Evolutionary conservation across 2,113 vertebrate species (phyloP).

Genomic region (Cyprinodon variegatus): DNA sequence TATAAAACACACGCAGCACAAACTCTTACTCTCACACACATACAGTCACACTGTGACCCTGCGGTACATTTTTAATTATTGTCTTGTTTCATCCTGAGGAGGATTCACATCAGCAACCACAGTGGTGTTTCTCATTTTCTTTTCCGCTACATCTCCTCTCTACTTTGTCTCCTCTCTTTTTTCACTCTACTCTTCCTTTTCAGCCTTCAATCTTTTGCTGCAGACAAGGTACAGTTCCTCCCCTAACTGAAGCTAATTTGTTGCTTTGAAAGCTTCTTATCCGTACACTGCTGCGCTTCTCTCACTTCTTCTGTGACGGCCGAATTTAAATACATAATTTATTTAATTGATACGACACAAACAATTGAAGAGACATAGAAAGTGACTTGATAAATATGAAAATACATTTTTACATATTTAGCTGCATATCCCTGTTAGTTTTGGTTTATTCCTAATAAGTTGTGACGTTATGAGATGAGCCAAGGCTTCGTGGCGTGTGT

Average conservation of each 20-base stretch:
- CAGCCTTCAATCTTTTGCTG: neutral
- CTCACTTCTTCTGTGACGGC: conserved; percentile 14
- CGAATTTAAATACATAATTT: neutral
- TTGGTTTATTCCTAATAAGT: no score
- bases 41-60: conserved; percentile 49
- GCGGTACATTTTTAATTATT: conserved; percentile 74
- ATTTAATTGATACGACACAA: no score
- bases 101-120: conserved; percentile 54
- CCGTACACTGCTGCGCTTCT: neutral
- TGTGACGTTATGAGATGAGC: no score
- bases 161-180: neutral
- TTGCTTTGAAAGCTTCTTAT: neutral
- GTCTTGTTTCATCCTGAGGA: conserved; percentile 70
- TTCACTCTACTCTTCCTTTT: neutral
- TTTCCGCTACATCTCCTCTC: neutral
- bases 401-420: no score
- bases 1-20: conserved; percentile 1
- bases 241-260: neutral
- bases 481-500: no score
- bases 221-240: neutral
- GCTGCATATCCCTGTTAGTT: no score
- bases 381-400: no score
- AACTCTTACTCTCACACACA: neutral
- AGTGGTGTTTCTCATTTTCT: conserved; percentile 34
- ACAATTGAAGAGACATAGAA: no score